Percentiles rank a stretch among this genome's conserved stretches.
Conservation (phyloP, 2,113 vertebrate species). For the Clarias gariepinus region DNA sequence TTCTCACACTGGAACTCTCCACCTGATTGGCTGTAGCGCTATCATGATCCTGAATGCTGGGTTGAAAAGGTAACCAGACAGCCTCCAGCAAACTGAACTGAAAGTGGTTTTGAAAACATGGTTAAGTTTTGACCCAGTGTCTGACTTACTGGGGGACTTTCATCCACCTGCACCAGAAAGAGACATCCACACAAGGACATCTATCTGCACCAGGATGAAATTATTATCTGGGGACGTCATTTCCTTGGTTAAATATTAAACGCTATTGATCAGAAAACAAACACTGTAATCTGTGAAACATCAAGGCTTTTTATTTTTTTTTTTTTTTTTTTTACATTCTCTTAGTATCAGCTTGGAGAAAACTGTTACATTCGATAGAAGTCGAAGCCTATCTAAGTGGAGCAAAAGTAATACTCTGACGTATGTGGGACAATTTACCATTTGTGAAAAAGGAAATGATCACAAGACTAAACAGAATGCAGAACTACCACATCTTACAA, state of each 20-base stretch:
- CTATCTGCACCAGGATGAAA: not conserved
- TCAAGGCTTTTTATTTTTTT: too few relatives aligned
- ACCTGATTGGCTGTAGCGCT: not conserved
- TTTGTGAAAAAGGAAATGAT: slow-evolving; percentile 24
- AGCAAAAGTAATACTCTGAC: not conserved
- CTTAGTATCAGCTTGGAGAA: not conserved
- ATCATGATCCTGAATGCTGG: not conserved
- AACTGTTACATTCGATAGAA: not conserved
- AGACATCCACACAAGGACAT: too few relatives aligned
- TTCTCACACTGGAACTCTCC: not conserved
- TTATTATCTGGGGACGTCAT: not conserved
- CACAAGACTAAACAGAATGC: not conserved
- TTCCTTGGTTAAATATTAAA: not conserved
- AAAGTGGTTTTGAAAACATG: not conserved
- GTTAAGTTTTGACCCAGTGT: not conserved
- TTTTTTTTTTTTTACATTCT: too few relatives aligned
- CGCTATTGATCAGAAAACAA: not conserved
- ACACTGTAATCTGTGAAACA: not conserved
- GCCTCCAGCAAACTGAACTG: not conserved
- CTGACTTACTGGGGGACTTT: not conserved
- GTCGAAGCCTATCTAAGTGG: not conserved
- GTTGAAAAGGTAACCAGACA: not conserved
- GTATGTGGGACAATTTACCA: not conserved
- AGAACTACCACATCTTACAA: not conserved
- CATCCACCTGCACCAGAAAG: not conserved